Evolutionary conservation across 2,888 invertebrate genomes (phyloP), one percentile per base, ranked within the genome.

Genomic region (Scaptomyza tumidula): DNA sequence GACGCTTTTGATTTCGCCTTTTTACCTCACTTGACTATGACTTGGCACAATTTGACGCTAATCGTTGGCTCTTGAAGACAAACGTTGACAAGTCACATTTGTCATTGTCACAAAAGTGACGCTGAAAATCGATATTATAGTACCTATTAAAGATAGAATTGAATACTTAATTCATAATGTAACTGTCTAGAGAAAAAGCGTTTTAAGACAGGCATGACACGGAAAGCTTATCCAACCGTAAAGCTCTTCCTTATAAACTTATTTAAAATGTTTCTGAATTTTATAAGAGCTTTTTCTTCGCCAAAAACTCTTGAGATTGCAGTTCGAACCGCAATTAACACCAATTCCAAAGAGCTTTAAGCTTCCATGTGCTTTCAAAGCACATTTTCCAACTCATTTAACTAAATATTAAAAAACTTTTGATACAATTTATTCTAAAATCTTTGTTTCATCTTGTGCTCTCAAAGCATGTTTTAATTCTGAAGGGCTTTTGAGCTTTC

Each of bases 41-140:
- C 67, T 78, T 71, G 68, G 63, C 79, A 63, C 65, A 80, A 67
- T 66, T 68, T 75, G 68, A 35, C 74, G 62, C 75, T 75, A 84
- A 78, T 84, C 78, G 74, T 9, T 16, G 14, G 59, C 45, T 73
- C 80, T 73, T 84, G 71, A 79, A 52, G 39, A 59, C 41, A 19
- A 19, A 19, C 19, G 37, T 57, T 59, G 75, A 70, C 71, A 78
- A 49, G 33, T 48, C 59, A 55, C 68, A 80, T 77, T 83, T 63
- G 67, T 70, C 74, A 67, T 67, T 73, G 73, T 76, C 66, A 44
- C 19, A 16, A 14, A 39, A 35, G 37, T 41, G 41, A 10, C 14
- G 14, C 0, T 6, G 7, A 14, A 39, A 39, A 39, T 41, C 16
- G 41, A 19, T 41, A 39, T 14, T 14, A 39, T 39, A 39, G 9